phyloP scores from a whole-genome alignment of 2,113 vertebrate genomes.

The Sigmodon hispidus region DNA sequence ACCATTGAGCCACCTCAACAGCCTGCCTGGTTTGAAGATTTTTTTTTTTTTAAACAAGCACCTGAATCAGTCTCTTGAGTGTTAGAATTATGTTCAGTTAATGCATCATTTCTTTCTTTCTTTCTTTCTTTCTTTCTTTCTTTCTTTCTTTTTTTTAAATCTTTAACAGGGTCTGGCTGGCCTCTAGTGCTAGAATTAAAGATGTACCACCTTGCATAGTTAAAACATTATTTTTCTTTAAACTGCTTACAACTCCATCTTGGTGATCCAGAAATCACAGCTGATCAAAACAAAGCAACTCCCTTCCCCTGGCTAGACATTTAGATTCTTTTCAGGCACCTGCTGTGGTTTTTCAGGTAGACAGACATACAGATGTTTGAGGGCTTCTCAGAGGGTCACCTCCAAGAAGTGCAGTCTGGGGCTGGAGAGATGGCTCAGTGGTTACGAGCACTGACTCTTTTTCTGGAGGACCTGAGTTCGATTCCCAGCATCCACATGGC shows the following conservation, averaged over 20 bases:
- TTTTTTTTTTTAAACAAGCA: neutral
- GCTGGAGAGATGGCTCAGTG: no score
- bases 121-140: neutral
- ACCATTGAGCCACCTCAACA: neutral
- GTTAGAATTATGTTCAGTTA: neutral
- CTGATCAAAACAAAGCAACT: neutral
- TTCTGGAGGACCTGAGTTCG: no score
- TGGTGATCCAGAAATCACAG: neutral
- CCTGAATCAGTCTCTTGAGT: neutral
- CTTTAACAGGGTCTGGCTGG: neutral
- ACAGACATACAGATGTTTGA: neutral
- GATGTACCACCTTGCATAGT: neutral
- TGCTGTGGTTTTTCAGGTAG: neutral
- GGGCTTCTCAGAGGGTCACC: neutral
- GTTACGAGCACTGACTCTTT: no score
- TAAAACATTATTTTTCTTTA: neutral
- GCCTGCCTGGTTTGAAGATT: neutral
- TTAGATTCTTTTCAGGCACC: neutral
- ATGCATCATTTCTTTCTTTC: neutral
- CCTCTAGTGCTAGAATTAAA: neutral
- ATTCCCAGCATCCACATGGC: no score
- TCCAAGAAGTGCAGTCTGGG: neutral
- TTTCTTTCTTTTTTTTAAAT: neutral
- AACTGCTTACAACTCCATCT: neutral
- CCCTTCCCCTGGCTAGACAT: neutral